Evolutionary conservation across 2,888 invertebrate species (phyloP).

Genomic region (Cephus nigrinus): DNA sequence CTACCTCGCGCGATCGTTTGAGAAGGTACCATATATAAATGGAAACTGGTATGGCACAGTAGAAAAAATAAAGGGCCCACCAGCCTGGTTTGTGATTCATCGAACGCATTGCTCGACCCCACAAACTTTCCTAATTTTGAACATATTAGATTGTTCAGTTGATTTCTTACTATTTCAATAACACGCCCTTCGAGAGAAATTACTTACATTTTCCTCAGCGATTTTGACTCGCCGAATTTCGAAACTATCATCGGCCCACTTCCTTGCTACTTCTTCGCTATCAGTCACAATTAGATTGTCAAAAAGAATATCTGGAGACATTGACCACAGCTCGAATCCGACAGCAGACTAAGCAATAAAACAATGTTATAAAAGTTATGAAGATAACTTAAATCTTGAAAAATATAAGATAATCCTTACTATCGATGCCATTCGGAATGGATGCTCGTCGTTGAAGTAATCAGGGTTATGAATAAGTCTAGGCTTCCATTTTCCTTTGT

Average conservation of each 20-base stretch:
- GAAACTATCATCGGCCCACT: constrained; percentile 88
- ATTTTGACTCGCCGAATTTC: constrained; percentile 85
- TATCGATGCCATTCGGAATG: constrained; percentile 91
- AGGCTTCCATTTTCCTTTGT: constrained; percentile 95
- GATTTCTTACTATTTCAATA: neutral
- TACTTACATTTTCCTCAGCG: constrained; percentile 83
- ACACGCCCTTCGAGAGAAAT: constrained; percentile 12
- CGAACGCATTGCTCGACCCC: constrained; percentile 79
- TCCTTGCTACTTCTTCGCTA: constrained; percentile 78
- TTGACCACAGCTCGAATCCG: constrained; percentile 98
- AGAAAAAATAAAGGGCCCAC: constrained; percentile 84
- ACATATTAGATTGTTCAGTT: constrained; percentile 12
- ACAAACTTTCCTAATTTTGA: constrained; percentile 71
- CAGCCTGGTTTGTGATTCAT: constrained; percentile 84
- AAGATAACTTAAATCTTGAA: neutral
- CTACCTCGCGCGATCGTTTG: constrained; percentile 77
- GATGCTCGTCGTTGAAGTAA: constrained; percentile 89
- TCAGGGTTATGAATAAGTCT: constrained; percentile 90
- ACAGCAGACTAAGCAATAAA: constrained; percentile 79
- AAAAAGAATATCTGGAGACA: constrained; percentile 94
- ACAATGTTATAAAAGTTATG: neutral
- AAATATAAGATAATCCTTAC: constrained; percentile 72
- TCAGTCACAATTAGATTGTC: constrained; percentile 96
- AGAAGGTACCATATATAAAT: constrained; percentile 78
- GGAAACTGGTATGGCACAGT: constrained; percentile 78